Percentiles rank a stretch among this genome's conserved stretches.
Evolutionary conservation across 2,888 invertebrate species (phyloP).

Genomic region (Serripes groenlandicus): DNA sequence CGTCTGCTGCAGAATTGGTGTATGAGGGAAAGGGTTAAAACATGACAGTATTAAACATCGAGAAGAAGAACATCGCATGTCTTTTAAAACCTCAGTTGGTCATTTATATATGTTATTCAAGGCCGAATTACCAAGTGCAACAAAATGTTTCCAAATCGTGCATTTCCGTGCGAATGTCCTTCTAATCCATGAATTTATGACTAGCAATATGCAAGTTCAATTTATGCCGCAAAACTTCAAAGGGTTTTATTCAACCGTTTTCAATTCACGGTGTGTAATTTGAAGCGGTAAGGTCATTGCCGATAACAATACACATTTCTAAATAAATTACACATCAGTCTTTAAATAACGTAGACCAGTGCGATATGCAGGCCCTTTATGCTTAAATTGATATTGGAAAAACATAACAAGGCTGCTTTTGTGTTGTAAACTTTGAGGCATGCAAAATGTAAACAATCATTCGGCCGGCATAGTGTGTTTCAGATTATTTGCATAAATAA

Average conservation of each 20-base stretch:
- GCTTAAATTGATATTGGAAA: too few relatives aligned
- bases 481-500: constrained; percentile 28
- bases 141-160: too few relatives aligned
- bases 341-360: not conserved
- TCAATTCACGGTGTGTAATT: constrained; percentile 42
- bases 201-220: constrained; percentile 26
- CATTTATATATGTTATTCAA: too few relatives aligned
- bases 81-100: too few relatives aligned
- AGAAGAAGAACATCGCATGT: too few relatives aligned
- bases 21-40: too few relatives aligned
- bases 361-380: not conserved
- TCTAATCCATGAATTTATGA: constrained; percentile 19
- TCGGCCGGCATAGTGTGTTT: constrained; percentile 12
- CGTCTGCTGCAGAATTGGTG: too few relatives aligned
- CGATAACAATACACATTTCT: constrained; percentile 24
- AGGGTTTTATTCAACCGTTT: constrained; percentile 31
- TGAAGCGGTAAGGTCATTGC: constrained; percentile 21
- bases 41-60: too few relatives aligned
- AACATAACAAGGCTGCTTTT: not conserved
- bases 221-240: constrained; percentile 35
- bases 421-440: not conserved
- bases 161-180: too few relatives aligned
- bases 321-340: constrained; percentile 1
- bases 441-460: not conserved
- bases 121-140: too few relatives aligned